Evolutionary conservation across 2,113 vertebrate species (phyloP).

Genomic region (Tachuris rubrigastra): DNA sequence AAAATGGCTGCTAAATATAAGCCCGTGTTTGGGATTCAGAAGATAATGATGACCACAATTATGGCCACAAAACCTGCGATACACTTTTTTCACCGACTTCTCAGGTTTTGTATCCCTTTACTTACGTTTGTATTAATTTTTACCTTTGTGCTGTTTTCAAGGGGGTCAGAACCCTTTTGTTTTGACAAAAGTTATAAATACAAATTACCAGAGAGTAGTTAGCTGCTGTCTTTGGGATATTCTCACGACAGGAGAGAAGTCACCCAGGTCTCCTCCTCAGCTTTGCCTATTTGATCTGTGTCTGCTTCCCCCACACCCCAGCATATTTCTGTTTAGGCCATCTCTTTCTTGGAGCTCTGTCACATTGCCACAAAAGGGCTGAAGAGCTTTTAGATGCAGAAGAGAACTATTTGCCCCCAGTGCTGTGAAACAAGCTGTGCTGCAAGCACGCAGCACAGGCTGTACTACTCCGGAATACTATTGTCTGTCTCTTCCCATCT

Average conservation of each 20-base stretch:
- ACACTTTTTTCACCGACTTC: rapidly evolving
- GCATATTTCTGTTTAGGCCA: background rate
- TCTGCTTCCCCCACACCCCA: background rate
- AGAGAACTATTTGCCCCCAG: background rate
- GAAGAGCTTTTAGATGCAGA: background rate
- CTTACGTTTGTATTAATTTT: background rate
- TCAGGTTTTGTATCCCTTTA: background rate
- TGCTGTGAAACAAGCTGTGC: background rate
- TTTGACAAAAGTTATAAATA: background rate
- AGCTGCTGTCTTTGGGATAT: background rate
- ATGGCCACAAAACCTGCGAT: background rate
- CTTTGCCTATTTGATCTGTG: background rate
- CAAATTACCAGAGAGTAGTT: background rate
- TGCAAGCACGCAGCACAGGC: background rate
- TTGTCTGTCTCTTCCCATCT: background rate
- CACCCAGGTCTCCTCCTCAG: background rate
- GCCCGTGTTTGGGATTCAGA: rapidly evolving
- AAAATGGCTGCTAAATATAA: background rate
- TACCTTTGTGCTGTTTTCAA: background rate
- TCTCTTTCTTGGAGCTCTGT: background rate
- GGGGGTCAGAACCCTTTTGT: background rate
- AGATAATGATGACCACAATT: background rate
- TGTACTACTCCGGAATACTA: background rate
- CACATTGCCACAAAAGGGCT: background rate
- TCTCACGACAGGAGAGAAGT: background rate